These are phyloP conservation scores for Rhabdornis inornatus DNA, from an alignment of 2,113 vertebrate genomes.

Conservation along the genomic window DNA sequence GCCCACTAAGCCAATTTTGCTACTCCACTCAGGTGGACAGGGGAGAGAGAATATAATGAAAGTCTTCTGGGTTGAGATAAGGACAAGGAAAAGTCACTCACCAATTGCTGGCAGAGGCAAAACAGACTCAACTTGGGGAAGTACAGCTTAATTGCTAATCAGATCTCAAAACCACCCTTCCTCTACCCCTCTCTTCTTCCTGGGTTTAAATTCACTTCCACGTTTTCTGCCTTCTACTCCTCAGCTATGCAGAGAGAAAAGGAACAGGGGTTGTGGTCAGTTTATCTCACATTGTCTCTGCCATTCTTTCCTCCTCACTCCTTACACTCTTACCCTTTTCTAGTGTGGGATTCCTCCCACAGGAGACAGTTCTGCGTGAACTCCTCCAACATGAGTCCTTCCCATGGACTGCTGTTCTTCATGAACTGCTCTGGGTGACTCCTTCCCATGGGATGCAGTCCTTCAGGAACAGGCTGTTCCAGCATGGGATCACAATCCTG, in stretches of 20 bases:
- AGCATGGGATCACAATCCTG: neutral
- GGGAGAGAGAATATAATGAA: neutral
- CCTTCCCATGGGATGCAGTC: neutral
- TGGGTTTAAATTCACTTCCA: neutral
- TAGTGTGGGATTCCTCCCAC: neutral
- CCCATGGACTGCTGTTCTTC: neutral
- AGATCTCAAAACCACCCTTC: neutral
- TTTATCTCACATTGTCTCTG: neutral
- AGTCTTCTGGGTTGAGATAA: neutral
- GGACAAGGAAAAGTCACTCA: neutral
- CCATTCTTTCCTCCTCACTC: neutral
- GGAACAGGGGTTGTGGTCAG: neutral
- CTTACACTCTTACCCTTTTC: neutral
- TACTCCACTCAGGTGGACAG: neutral
- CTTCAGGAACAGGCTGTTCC: neutral
- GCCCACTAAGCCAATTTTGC: neutral
- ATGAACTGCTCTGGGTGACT: accelerated
- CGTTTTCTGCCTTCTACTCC: neutral
- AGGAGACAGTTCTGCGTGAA: neutral
- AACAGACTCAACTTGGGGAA: neutral
- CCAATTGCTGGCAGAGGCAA: neutral
- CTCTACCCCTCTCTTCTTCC: neutral
- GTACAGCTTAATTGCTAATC: neutral
- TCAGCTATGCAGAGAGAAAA: neutral
- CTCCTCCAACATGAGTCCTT: neutral